Evolutionary conservation across 2,797 vertebrate species (phyloP).

Genomic region (Melopsittacus undulatus): DNA sequence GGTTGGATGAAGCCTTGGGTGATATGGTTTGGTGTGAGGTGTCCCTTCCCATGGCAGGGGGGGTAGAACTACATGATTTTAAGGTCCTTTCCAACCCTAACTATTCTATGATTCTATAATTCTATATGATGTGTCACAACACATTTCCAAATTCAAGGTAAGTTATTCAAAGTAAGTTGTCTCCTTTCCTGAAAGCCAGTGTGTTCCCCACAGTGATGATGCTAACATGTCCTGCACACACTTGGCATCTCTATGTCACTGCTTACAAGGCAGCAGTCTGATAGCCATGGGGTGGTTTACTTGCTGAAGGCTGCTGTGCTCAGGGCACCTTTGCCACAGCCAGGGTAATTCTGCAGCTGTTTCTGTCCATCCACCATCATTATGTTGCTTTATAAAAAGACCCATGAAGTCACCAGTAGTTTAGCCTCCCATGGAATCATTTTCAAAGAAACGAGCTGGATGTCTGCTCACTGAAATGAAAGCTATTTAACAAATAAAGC

Average conservation of each 20-base stretch:
- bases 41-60: too few species aligned
- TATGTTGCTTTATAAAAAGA: conserved; percentile 71
- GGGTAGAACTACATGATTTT: background rate
- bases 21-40: too few species aligned
- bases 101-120: background rate
- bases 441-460: conserved; percentile 53
- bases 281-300: background rate
- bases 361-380: conserved; percentile 74
- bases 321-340: conserved; percentile 52
- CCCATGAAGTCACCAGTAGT: conserved; percentile 62
- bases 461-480: background rate
- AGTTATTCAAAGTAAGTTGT: background rate
- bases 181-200: background rate
- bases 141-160: background rate
- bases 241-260: background rate
- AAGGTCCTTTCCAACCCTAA: background rate
- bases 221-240: background rate
- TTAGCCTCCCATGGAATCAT: background rate
- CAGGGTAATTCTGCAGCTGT: conserved; percentile 81
- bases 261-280: background rate
- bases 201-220: background rate
- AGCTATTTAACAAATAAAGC: background rate
- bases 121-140: background rate
- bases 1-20: too few species aligned
- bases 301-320: conserved; percentile 40